Percentiles rank a stretch among this genome's conserved stretches.
phyloP scores from a whole-genome alignment of 2,113 vertebrate species.

The Oncorhynchus masou region DNA sequence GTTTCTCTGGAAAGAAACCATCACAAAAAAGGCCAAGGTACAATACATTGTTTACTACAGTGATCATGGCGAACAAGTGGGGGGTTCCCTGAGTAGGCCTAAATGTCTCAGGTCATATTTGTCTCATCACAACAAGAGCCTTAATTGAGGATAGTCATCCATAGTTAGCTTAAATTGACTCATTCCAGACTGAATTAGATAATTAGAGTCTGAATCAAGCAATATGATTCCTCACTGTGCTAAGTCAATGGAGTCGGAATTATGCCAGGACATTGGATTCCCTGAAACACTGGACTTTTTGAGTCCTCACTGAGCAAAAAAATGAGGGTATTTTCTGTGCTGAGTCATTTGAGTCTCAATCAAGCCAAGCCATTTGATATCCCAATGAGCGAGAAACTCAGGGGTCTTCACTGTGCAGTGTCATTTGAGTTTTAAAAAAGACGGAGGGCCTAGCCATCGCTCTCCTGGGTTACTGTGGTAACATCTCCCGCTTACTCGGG shows the following conservation, averaged over 20 bases:
- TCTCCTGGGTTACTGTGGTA: conserved; percentile 24
- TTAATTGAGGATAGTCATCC: too few species aligned
- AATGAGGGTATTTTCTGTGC: not conserved
- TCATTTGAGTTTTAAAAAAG: not conserved
- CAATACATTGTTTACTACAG: too few species aligned
- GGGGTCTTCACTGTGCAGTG: not conserved
- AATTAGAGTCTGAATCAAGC: too few species aligned
- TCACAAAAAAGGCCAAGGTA: not conserved
- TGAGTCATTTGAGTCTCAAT: not conserved
- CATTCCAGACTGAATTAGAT: too few species aligned
- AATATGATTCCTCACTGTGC: too few species aligned
- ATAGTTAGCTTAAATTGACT: too few species aligned
- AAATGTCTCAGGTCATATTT: too few species aligned
- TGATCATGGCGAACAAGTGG: too few species aligned
- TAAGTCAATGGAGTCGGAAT: not conserved
- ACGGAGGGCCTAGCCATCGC: not conserved
- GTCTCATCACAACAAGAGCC: too few species aligned
- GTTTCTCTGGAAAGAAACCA: not conserved
- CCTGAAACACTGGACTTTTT: not conserved
- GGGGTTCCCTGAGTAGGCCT: too few species aligned
- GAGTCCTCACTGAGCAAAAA: not conserved
- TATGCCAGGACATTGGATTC: not conserved
- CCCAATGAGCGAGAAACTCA: not conserved
- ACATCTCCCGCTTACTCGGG: conserved; percentile 20
- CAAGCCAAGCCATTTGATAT: not conserved